Evolutionary conservation across 2,113 vertebrate species (phyloP).

Genomic region (Cinclus mexicanus): DNA sequence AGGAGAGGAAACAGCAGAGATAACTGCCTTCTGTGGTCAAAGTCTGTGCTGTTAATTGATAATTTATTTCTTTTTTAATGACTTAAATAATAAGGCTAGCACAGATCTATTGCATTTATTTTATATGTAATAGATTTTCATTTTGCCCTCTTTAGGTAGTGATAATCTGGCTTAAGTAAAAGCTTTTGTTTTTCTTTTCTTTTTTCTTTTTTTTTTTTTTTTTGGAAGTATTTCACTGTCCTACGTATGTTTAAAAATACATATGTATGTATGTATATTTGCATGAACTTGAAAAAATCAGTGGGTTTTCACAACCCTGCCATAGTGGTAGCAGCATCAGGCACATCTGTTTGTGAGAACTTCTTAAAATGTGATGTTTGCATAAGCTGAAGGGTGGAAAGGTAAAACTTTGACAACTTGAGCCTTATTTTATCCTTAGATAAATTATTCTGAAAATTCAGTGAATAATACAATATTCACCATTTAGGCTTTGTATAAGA

Average conservation of each 20-base stretch:
- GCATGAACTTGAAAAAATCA: not conserved
- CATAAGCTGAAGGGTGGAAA: not conserved
- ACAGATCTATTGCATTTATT: not conserved
- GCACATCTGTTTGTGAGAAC: not conserved
- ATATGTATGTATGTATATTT: not conserved
- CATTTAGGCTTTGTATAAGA: not conserved
- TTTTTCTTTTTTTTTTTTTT: not conserved
- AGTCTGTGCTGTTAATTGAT: not conserved
- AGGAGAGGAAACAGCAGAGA: not conserved
- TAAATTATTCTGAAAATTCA: not conserved
- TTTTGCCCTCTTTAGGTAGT: not conserved
- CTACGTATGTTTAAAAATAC: not conserved
- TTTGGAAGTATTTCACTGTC: not conserved
- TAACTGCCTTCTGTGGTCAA: not conserved
- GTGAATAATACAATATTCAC: not conserved
- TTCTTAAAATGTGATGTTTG: not conserved
- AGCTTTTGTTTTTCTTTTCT: too few species aligned
- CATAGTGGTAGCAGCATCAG: not conserved
- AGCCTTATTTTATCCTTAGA: not conserved
- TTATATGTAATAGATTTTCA: not conserved
- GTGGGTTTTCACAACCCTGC: not conserved
- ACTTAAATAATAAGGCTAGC: not conserved
- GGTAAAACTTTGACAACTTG: not conserved
- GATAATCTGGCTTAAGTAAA: not conserved
- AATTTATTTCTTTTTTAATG: not conserved